Conservation (phyloP, 35 echinoderm and acorn worm species). For the Chiridota heheva region DNA sequence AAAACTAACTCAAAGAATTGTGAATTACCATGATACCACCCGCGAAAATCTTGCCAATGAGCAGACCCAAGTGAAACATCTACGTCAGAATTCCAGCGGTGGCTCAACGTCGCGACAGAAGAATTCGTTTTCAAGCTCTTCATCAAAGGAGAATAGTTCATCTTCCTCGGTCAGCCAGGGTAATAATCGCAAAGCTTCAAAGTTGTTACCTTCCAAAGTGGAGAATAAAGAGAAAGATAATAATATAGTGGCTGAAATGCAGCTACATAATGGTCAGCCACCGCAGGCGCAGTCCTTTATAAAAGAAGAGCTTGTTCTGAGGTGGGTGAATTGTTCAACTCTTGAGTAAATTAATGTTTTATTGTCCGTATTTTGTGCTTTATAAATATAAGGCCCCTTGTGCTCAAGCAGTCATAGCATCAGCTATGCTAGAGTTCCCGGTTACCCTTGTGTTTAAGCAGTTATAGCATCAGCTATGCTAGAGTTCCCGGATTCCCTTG, state of each 20-base stretch:
- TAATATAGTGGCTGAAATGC: conserved; percentile 59
- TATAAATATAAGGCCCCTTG: no score
- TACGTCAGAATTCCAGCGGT: conserved; percentile 63
- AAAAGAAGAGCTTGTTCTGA: conserved; percentile 68
- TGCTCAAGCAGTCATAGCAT: no score
- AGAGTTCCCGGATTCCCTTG: no score
- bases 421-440: no score
- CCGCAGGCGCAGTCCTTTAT: conserved; percentile 32
- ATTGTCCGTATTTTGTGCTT: no score
- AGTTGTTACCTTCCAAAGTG: conserved; percentile 72
- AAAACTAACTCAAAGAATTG: conserved; percentile 79
- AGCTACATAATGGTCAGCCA: conserved; percentile 67
- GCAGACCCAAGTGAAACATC: conserved; percentile 87
- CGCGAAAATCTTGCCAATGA: conserved; percentile 90
- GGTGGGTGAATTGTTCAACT: conserved; percentile 9
- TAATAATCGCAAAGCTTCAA: conserved; percentile 53
- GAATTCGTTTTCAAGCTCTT: conserved; percentile 27
- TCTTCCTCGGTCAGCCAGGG: conserved; percentile 16
- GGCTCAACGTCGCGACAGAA: conserved; percentile 23
- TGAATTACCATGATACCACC: conserved; percentile 81
- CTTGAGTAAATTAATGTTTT: not conserved
- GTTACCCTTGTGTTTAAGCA: no score
- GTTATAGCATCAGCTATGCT: no score
- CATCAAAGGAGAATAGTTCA: conserved; percentile 43
- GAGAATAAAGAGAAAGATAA: conserved; percentile 96